Base-by-base conservation (phyloP, 2,113 vertebrate genomes). In the Myanophis thanlyinensis region DNA sequence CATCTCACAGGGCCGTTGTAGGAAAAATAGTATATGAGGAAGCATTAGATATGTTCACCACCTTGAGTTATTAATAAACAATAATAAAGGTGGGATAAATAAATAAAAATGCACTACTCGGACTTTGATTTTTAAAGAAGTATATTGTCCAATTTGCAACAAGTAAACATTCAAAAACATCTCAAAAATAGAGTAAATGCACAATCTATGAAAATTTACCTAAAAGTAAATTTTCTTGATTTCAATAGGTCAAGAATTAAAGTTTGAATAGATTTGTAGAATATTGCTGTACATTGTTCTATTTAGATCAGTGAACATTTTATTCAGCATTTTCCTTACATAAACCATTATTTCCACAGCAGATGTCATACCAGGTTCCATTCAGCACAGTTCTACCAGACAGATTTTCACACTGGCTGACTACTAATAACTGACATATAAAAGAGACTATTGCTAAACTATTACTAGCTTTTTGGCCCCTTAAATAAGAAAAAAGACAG, bases 301-400 rank as follows among this genome's bases (percentile, higher is more conserved):
- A 91, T 94, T 35, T 91, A 94, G 93, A 91, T 96, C 96, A 93
- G 92, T 95, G 91, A 95, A 95, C 96, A 51, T 95, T 97, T 93
- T 92, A 94, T 96, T 93, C 93, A 95, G 93, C 87, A 52, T 94
- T 95, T 95, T 93, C 93, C 94, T 95, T 97, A 95, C 96, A 97
- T 96, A 96, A 96, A 97, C 96, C 94, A 97, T 91, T 91, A 92
- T 94, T 95, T 27, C 22, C 88, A 40, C 95, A 96, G 95, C 89
- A 96, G 94, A 96, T 96, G 96, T 97, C 96, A 97, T 88, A 91
- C 25, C 92, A 95, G 90, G 95, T 97, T 96, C 93, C 84, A 94
- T 95, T 95, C 95, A 97, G 96, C 95, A 95, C 88, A 94, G 91
- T 56, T 94, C 93, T 95, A 89, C 91, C 56, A 91, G 89, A 95